Evolutionary conservation across 1,140 invertebrate species (phyloP).

Genomic region (Bemisia tabaci): DNA sequence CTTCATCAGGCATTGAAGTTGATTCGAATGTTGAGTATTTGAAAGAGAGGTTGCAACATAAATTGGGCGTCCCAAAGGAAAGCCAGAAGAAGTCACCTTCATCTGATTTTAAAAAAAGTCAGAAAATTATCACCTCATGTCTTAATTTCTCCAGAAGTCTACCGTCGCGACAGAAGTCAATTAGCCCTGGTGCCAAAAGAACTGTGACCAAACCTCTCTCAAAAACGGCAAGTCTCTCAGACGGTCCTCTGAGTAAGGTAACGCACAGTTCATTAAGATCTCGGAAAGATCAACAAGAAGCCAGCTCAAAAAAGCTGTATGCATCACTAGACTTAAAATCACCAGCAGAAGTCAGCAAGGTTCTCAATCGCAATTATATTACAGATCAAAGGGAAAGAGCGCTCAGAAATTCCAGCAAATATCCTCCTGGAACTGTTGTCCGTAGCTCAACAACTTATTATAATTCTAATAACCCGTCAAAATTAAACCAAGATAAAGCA

Average conservation of each 20-base stretch:
- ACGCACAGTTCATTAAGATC: conserved; percentile 11
- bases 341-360: conserved; percentile 42
- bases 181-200: neutral
- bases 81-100: conserved; percentile 1
- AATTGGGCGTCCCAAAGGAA: conserved; percentile 13
- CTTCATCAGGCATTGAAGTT: conserved; percentile 14
- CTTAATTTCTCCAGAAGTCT: neutral
- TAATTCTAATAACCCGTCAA: conserved; percentile 28
- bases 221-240: neutral
- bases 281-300: conserved; percentile 16
- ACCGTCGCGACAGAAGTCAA: neutral
- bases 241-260: conserved; percentile 9
- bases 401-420: conserved; percentile 18
- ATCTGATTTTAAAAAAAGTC: neutral
- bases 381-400: conserved; percentile 19
- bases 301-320: conserved; percentile 23
- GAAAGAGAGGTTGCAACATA: conserved; percentile 14
- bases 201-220: neutral
- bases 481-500: conserved; percentile 32
- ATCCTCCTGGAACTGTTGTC: conserved; percentile 27
- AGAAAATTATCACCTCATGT: neutral
- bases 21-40: conserved; percentile 19
- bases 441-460: conserved; percentile 32
- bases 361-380: conserved; percentile 32
- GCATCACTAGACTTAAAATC: conserved; percentile 40